Conservation (phyloP, 1,140 invertebrate genomes). For the Drosophila triauraria region DNA sequence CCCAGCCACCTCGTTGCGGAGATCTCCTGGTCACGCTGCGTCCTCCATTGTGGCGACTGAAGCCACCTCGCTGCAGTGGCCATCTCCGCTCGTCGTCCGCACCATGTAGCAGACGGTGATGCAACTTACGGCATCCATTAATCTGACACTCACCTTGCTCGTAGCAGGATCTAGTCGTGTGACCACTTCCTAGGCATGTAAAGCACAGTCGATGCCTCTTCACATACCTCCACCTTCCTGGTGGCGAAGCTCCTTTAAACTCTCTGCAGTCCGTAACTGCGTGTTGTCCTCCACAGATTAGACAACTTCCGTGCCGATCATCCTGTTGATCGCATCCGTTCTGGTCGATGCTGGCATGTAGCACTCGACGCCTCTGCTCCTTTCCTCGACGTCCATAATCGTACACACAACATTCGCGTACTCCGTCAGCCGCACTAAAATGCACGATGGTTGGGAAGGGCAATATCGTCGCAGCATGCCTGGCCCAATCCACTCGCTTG, state of each 20-base stretch:
- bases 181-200: background rate
- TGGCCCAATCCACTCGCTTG: slow-evolving; percentile 4
- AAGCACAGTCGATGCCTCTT: background rate
- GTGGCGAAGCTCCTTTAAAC: no score
- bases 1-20: no score
- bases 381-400: background rate
- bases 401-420: background rate
- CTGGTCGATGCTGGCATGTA: background rate
- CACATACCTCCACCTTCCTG: no score
- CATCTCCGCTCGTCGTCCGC: background rate
- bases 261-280: no score
- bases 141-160: background rate
- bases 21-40: background rate
- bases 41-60: background rate
- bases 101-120: slow-evolving; percentile 6
- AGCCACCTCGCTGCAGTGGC: background rate
- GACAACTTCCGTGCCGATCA: no score
- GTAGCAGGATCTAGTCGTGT: background rate
- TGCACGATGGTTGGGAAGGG: background rate
- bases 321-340: no score
- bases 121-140: background rate
- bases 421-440: background rate
- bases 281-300: background rate
- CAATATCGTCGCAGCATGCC: background rate
- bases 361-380: background rate